A percentile compares a stretch with the other conserved stretches of the same genome.
Conservation (phyloP, 1,140 invertebrate species). For the Ruditapes philippinarum region DNA sequence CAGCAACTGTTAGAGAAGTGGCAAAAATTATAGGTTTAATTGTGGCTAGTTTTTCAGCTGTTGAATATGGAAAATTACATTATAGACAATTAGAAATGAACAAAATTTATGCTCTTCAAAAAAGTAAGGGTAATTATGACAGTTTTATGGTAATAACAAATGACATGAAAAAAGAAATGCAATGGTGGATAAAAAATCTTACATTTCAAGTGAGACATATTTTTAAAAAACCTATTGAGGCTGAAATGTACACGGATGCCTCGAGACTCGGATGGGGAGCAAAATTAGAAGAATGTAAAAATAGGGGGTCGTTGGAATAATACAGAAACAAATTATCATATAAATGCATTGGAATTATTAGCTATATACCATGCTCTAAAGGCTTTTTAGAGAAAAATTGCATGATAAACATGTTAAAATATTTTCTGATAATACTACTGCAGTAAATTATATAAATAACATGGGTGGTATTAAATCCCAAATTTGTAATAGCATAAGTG, state of each 20-base stretch:
- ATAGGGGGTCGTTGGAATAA: conserved; percentile 14
- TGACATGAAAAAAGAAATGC: conserved; percentile 46
- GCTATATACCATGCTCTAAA: conserved; percentile 22
- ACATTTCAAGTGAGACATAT: conserved; percentile 15
- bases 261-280: conserved; percentile 51
- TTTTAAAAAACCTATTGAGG: not conserved
- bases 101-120: conserved; percentile 34
- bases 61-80: conserved; percentile 54
- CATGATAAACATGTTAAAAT: conserved; percentile 28
- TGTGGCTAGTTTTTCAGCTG: conserved; percentile 44
- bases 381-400: conserved; percentile 18
- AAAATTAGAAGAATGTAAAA: not conserved
- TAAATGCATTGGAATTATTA: conserved; percentile 63
- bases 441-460: conserved; percentile 65
- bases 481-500: not conserved
- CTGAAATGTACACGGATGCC: conserved; percentile 24
- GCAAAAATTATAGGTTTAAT: conserved; percentile 40
- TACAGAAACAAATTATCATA: conserved; percentile 19
- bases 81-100: conserved; percentile 62
- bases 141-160: not conserved
- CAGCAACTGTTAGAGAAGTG: conserved; percentile 7
- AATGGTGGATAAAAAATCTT: conserved; percentile 61
- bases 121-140: conserved; percentile 49
- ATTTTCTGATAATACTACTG: conserved; percentile 62
- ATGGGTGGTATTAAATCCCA: conserved; percentile 55